phyloP scores from a whole-genome alignment of 2,888 invertebrate genomes.

The Platycheirus albimanus region DNA sequence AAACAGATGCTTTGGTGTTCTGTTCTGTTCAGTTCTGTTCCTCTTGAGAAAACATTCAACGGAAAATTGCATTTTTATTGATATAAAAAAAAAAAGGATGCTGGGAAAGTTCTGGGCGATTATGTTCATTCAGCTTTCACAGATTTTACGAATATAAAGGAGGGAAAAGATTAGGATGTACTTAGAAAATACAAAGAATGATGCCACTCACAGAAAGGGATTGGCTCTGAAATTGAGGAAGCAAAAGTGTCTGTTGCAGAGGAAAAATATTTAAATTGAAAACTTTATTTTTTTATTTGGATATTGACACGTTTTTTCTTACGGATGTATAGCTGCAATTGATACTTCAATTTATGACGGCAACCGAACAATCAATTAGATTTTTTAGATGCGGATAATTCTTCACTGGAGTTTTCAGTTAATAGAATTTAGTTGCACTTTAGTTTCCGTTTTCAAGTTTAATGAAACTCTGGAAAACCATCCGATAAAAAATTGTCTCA shows the following conservation, averaged over 20 bases:
- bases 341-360: too few relatives aligned
- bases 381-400: too few relatives aligned
- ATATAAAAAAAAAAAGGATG: conserved; percentile 12
- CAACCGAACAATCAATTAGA: too few relatives aligned
- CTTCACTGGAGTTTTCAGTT: too few relatives aligned
- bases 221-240: not conserved
- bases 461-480: too few relatives aligned
- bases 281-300: not conserved
- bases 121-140: conserved; percentile 17
- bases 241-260: conserved; percentile 18
- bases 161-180: not conserved
- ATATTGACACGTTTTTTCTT: too few relatives aligned
- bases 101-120: conserved; percentile 1
- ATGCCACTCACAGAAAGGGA: not conserved
- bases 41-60: conserved; percentile 23
- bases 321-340: too few relatives aligned
- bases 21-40: too few relatives aligned
- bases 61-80: conserved; percentile 50
- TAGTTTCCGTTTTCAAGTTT: too few relatives aligned
- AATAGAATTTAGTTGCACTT: too few relatives aligned
- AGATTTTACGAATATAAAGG: too few relatives aligned
- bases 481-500: too few relatives aligned
- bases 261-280: not conserved
- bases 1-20: conserved; percentile 50
- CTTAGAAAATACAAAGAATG: conserved; percentile 10